phyloP scores from a whole-genome alignment of 2,113 vertebrate species.

The Pelusios castaneus region DNA sequence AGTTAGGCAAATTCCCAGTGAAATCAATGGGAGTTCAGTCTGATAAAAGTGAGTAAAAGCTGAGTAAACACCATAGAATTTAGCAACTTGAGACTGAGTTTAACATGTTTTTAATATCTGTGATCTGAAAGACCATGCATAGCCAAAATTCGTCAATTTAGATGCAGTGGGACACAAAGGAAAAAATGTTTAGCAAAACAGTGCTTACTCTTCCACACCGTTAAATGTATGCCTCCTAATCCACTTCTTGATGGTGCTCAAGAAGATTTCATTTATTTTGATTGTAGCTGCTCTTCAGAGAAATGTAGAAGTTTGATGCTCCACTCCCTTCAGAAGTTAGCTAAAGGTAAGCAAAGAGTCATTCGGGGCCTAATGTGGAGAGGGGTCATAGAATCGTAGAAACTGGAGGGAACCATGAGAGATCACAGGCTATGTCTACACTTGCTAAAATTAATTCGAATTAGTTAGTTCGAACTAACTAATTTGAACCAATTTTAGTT shows the following conservation, averaged over 20 bases:
- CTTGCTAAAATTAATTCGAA: too few species aligned
- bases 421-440: too few species aligned
- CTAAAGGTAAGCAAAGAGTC: neutral
- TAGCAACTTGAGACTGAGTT: neutral
- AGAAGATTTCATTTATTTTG: neutral
- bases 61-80: neutral
- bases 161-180: neutral
- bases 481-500: too few species aligned
- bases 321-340: neutral
- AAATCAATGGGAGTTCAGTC: fast-evolving
- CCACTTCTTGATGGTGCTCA: neutral
- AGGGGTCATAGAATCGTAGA: too few species aligned
- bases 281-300: neutral
- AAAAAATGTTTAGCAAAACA: neutral
- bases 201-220: neutral
- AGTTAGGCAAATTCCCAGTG: neutral
- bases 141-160: neutral
- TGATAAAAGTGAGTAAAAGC: neutral
- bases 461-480: too few species aligned
- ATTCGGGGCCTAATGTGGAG: neutral
- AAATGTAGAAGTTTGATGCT: neutral
- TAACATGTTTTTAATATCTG: neutral
- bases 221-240: neutral
- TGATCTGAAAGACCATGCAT: neutral
- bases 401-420: too few species aligned